These are phyloP conservation scores for Grus americana DNA, from an alignment of 2,113 vertebrate species.

Conservation along the genomic window DNA sequence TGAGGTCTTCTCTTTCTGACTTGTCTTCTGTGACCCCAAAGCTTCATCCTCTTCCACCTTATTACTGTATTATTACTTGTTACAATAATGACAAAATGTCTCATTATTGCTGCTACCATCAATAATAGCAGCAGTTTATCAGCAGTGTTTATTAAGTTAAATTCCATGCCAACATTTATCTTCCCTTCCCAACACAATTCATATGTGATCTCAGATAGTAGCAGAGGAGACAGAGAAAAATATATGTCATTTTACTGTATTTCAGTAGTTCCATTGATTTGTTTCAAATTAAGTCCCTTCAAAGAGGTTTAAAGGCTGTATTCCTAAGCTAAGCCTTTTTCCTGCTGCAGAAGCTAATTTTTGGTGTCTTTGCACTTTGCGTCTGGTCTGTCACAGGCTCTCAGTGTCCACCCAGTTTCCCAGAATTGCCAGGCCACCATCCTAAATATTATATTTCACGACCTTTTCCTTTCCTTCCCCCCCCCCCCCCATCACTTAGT, in stretches of 20 bases:
- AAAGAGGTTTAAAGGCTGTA: background rate
- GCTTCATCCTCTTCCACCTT: slow-evolving; percentile 8
- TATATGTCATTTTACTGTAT: background rate
- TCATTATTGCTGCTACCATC: slow-evolving; percentile 19
- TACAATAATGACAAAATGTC: slow-evolving; percentile 18
- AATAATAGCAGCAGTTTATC: slow-evolving; percentile 15
- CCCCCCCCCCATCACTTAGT: background rate
- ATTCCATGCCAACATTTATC: background rate
- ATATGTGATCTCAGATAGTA: background rate
- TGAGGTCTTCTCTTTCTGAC: slow-evolving; percentile 29
- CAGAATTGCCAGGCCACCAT: background rate
- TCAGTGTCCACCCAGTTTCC: background rate
- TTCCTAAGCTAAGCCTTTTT: background rate
- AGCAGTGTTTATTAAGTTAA: slow-evolving; percentile 42
- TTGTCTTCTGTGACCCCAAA: slow-evolving; percentile 33
- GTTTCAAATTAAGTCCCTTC: background rate
- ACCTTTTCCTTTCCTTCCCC: background rate
- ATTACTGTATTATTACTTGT: slow-evolving; percentile 42
- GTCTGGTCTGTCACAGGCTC: background rate
- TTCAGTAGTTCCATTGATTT: background rate
- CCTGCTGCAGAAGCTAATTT: background rate
- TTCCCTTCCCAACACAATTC: background rate
- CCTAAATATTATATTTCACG: background rate
- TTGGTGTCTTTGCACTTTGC: background rate
- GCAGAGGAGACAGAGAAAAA: slow-evolving; percentile 12